Conservation (phyloP, 2,797 vertebrate species). For the Sebastes itinus region DNA sequence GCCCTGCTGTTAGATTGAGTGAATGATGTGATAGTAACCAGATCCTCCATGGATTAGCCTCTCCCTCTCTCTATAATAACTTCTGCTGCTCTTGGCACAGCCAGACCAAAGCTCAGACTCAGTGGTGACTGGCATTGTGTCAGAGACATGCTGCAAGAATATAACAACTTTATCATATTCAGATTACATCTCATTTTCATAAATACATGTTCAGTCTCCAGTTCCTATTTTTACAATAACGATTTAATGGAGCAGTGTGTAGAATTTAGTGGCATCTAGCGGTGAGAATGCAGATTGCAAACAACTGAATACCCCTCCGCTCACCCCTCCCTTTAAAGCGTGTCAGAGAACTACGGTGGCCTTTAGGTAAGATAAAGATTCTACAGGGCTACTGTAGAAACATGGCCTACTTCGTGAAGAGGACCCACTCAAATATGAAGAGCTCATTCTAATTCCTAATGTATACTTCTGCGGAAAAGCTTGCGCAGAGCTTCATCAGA, state of each 20-base stretch:
- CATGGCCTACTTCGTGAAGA: too few relatives aligned
- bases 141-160: neutral
- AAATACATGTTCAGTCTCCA: neutral
- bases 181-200: slow-evolving; percentile 28
- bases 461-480: neutral
- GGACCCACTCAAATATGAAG: too few relatives aligned
- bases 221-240: slow-evolving; percentile 14
- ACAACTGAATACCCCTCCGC: too few relatives aligned
- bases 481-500: too few relatives aligned
- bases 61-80: slow-evolving; percentile 42
- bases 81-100: slow-evolving; percentile 20
- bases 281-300: too few relatives aligned
- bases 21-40: slow-evolving; percentile 57
- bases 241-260: neutral
- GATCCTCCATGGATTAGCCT: slow-evolving; percentile 49
- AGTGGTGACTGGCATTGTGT: slow-evolving; percentile 12
- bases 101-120: slow-evolving; percentile 20
- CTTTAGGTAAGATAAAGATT: too few relatives aligned
- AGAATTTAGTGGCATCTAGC: too few relatives aligned
- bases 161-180: slow-evolving; percentile 1
- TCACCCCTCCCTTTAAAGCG: too few relatives aligned
- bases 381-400: too few relatives aligned
- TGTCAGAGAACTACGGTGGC: too few relatives aligned
- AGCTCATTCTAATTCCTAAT: too few relatives aligned
- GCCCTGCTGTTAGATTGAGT: slow-evolving; percentile 40